A percentile compares a stretch with the other conserved stretches of the same genome.
These are phyloP conservation scores for Dryadula phaetusa DNA, from an alignment of 2,888 invertebrate species.

Conservation along the genomic window DNA sequence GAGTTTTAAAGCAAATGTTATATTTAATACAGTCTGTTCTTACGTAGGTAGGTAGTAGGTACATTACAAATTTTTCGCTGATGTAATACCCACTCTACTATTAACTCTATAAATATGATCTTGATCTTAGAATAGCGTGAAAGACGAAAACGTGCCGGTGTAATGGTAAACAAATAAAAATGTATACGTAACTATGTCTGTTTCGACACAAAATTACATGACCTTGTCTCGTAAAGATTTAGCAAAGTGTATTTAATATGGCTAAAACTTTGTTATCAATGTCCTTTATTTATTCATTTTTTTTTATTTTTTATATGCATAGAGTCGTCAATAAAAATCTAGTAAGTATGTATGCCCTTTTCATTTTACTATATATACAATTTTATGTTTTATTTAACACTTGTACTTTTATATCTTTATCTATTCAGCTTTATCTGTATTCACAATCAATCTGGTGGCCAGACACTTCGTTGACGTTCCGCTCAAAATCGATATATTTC, in stretches of 20 bases:
- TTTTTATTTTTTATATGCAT: no score
- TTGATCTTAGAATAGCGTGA: constrained; percentile 22
- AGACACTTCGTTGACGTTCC: no score
- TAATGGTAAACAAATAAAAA: constrained; percentile 36
- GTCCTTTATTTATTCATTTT: not conserved
- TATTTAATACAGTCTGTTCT: not conserved
- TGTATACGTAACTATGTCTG: constrained; percentile 31
- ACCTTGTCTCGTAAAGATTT: constrained; percentile 38
- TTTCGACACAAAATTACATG: constrained; percentile 39
- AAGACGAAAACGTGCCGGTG: constrained; percentile 18
- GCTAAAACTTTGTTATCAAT: no score
- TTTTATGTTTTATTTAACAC: no score
- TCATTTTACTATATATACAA: no score
- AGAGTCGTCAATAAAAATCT: no score
- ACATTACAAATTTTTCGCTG: not conserved
- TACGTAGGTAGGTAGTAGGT: not conserved
- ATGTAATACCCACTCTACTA: constrained; percentile 12
- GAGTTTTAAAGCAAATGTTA: no score
- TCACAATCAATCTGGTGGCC: no score
- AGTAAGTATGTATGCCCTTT: no score
- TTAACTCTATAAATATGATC: constrained; percentile 12
- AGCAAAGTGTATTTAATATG: not conserved
- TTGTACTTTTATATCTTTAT: no score
- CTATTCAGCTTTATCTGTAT: no score
- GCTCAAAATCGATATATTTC: no score